phyloP scores from a whole-genome alignment of 2,797 vertebrate species.

The Bovichtus variegatus region DNA sequence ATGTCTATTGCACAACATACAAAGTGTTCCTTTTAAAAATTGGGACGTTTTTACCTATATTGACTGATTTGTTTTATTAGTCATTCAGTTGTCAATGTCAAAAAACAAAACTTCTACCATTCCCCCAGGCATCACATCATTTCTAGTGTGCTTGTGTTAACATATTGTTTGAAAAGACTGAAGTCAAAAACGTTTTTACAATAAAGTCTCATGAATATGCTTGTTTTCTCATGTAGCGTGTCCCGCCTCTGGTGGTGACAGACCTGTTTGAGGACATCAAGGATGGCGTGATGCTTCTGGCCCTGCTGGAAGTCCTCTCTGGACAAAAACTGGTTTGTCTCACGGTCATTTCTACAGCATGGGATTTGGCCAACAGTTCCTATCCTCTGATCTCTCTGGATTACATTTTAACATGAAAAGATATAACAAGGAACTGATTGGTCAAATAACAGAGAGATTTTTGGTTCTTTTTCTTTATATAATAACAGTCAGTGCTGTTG shows the following conservation, averaged over 20 bases:
- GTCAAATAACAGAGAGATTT: conserved; percentile 27
- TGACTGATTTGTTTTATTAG: no score
- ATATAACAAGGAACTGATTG: conserved; percentile 1
- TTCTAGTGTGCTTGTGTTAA: neutral
- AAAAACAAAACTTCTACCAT: neutral
- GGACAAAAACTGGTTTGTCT: conserved; percentile 95
- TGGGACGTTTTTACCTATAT: neutral
- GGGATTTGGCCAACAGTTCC: conserved; percentile 60
- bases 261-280: conserved; percentile 99
- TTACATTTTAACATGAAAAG: conserved; percentile 36
- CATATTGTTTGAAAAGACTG: neutral
- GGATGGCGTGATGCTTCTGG: conserved; percentile 94
- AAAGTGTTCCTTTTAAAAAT: neutral
- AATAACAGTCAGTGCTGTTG: neutral
- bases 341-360: conserved; percentile 35
- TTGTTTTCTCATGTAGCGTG: conserved; percentile 79
- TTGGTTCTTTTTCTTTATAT: conserved; percentile 4
- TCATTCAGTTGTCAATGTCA: neutral
- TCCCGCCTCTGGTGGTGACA: conserved; percentile 91
- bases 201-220: conserved; percentile 24
- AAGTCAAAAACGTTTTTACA: neutral
- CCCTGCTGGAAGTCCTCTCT: conserved; percentile 95
- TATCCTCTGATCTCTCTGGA: conserved; percentile 43
- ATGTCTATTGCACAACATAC: neutral
- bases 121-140: neutral